Evolutionary conservation across 2,113 vertebrate genomes (phyloP).

Genomic region (Manacus vitellinus): DNA sequence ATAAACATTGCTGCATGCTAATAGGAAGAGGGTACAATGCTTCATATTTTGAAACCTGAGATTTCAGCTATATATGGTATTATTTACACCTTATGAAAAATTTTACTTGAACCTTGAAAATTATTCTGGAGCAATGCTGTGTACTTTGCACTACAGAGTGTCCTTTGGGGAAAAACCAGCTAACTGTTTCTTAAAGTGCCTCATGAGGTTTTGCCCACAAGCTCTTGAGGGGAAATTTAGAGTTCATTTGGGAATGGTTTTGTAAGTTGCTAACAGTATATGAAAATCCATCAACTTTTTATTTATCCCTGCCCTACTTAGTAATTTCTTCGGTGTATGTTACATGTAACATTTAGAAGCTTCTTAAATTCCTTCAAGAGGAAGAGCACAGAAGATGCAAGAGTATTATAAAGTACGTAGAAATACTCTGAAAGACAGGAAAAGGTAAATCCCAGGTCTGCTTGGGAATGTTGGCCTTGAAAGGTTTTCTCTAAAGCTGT

Average conservation of each 20-base stretch:
- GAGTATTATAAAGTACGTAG: constrained; percentile 9
- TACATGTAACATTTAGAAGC: background rate
- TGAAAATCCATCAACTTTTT: background rate
- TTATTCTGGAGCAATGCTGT: background rate
- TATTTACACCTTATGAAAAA: background rate
- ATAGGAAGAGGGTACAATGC: background rate
- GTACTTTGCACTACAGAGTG: background rate
- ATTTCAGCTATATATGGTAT: background rate
- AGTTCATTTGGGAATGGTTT: background rate
- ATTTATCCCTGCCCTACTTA: background rate
- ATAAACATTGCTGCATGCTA: background rate
- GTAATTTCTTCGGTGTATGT: background rate
- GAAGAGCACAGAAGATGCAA: constrained; percentile 27
- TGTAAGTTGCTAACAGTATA: background rate
- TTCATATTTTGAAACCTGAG: background rate
- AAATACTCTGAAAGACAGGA: background rate
- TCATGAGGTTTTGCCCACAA: background rate
- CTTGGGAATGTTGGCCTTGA: background rate
- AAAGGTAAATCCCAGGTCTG: background rate
- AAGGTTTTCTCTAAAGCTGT: constrained; percentile 15
- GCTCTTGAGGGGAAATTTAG: background rate
- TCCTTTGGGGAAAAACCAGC: background rate
- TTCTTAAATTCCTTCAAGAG: constrained; percentile 28
- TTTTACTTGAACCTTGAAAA: background rate
- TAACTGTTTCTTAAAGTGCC: background rate